Base-by-base conservation (phyloP, 2,888 invertebrate species). In the Lamellibrachia columna region DNA sequence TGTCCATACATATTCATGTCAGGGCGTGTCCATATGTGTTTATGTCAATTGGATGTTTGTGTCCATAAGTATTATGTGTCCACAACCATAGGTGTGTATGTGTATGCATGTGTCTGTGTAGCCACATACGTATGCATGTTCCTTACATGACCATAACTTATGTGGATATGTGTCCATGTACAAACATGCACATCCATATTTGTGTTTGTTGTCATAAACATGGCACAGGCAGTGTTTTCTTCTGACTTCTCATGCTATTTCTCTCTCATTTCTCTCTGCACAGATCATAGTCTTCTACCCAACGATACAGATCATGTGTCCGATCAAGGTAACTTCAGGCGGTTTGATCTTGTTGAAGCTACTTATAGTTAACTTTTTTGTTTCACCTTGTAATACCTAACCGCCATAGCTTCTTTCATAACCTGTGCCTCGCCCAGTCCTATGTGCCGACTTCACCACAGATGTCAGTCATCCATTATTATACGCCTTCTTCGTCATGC, bases 221-320 rank as follows among this genome's bases (percentile, higher is more conserved):
- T 22, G 75, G 22, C 75, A 75, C 22, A 2, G 22, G 75, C 75
- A 22, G 22, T 15, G 22, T 75, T 22, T 3, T 22, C 75, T 11
- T 75, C 15, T 75, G 22, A 75, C 75, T 15, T 75, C 75, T 75
- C 75, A 75, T 22, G 4, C 75, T 22, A 22, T 75, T 75, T 75
- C 75, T 75, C 75, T 75, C 15, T 75, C 11, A 75, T 75, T 75
- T 75, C 22, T 75, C 75, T 22, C 4, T 75, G 75, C 75, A 75
- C 75, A 75, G 75, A 75, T 75, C 75, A 75, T 75, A 75, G 75
- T n/a, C 75, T 75, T 75, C 75, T 75, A n/a, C 75, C 75, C 75
- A 75, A 75, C 75, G 75, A 75, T 75, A 75, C 75, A n/a, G 75
- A 75, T 75, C 75, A 22, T 75, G 75, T 75, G 6, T 75, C 75